Conservation (phyloP, 1,140 invertebrate species). For the Caenorhabditis inopinata region DNA sequence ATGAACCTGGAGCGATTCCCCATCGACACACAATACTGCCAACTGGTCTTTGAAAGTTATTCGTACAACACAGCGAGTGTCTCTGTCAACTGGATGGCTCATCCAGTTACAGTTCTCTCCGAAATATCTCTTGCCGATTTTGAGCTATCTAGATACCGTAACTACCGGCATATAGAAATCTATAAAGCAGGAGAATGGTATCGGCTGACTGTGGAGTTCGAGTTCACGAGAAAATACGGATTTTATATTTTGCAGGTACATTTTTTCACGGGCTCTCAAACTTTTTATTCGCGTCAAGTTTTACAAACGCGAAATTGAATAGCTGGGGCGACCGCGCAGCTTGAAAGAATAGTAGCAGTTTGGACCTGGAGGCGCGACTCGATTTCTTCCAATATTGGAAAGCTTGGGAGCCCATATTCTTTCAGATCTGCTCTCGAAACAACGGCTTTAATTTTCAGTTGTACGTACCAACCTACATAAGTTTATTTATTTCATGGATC, state of each 20-base stretch:
- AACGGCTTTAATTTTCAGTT: conserved; percentile 43
- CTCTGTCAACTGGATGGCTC: conserved; percentile 60
- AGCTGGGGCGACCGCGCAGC: no score
- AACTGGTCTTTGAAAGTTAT: conserved; percentile 62
- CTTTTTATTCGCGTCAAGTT: no score
- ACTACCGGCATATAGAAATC: not conserved
- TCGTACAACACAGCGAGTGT: conserved; percentile 66
- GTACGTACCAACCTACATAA: conserved; percentile 62
- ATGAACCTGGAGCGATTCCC: conserved; percentile 62
- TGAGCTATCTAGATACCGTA: conserved; percentile 32
- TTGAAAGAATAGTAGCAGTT: no score
- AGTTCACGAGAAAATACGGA: conserved; percentile 59
- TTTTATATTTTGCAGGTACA: conserved; percentile 61
- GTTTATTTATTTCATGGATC: conserved; percentile 64
- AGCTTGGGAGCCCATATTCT: no score
- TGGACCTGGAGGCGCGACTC: no score
- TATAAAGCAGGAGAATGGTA: conserved; percentile 66
- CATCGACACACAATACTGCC: conserved; percentile 58
- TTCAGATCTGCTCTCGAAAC: not conserved
- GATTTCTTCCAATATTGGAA: no score
- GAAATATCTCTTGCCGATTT: conserved; percentile 58
- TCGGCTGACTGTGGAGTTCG: conserved; percentile 60
- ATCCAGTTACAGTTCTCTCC: conserved; percentile 55
- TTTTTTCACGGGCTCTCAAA: no score
- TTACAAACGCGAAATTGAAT: no score